Evolutionary conservation across 2,888 invertebrate species (phyloP), one percentile per base, ranked within the genome.

Genomic region (Tanypteryx hageni): DNA sequence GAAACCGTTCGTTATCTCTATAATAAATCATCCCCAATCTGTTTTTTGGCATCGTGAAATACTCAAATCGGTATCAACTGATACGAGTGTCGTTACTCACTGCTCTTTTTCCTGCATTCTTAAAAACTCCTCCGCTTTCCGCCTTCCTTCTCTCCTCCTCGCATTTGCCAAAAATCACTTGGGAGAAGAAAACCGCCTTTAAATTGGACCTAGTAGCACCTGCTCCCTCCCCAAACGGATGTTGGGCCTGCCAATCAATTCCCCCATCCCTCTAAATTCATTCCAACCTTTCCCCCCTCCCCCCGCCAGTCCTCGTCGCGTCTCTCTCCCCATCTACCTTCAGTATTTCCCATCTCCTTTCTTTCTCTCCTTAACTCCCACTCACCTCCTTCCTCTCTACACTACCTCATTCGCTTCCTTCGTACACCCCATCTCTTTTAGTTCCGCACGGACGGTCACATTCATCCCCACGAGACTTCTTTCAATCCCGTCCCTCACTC

Each of bases 131-230:
- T 68, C 68, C 22, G 18, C 22, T 68, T 0, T 68, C 22, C 18
- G 13, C 76, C 22, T 22, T 7, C 68, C n/a, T n/a, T 18, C 59
- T n/a, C 13, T 18, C 58, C 13, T 11, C 18, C 13, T n/a, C 16
- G n/a, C 89, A 64, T 89, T 68, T 64, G 44, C 64, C 44, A 44
- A 61, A 31, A 89, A 89, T 89, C 89, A 89, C 86, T 86, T 61
- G 86, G 86, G 86, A 86, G 31, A 61, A 64, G 61, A 27, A n/a
- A 89, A 89, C 44, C 64, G 64, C 89, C 61, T 86, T 86, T 22
- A 64, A 86, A 86, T 86, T 61, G 86, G 61, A 89, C 61, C 89
- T 64, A 31, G 31, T 31, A 16, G 44, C 89, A 89, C 31, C 89
- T 64, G 64, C 31, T 59, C 44, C 89, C 1, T 83, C 68, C 44